A percentile compares a stretch with the other conserved stretches of the same genome.
Evolutionary conservation across 2,888 invertebrate genomes (phyloP).

Genomic region (Caenorhabditis angaria): DNA sequence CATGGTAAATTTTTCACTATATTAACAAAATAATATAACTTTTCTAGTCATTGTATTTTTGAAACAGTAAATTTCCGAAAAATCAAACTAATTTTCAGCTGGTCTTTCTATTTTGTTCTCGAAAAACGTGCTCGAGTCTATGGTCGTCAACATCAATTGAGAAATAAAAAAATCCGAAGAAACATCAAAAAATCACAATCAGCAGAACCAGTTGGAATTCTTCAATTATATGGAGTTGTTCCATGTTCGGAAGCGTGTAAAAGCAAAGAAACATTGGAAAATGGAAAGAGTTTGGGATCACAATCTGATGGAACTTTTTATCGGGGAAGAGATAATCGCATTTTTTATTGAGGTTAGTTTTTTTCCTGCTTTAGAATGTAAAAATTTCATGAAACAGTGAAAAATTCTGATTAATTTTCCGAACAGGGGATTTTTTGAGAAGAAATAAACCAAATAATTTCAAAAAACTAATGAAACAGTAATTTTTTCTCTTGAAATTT

Average conservation of each 20-base stretch:
- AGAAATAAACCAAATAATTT: too few relatives aligned
- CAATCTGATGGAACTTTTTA: constrained; percentile 38
- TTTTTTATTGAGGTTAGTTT: constrained; percentile 14
- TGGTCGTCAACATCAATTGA: constrained; percentile 23
- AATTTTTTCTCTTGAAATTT: too few relatives aligned
- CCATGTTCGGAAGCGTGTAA: constrained; percentile 29
- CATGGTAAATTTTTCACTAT: too few relatives aligned
- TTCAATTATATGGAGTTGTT: constrained; percentile 32
- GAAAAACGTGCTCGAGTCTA: constrained; percentile 48
- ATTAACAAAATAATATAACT: background rate
- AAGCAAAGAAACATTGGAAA: too few relatives aligned
- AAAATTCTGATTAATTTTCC: background rate
- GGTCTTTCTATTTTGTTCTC: constrained; percentile 56
- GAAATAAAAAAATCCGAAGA: constrained; percentile 14
- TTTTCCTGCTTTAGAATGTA: background rate
- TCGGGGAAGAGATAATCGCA: constrained; percentile 19
- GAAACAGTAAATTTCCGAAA: background rate
- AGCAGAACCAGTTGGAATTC: constrained; percentile 16
- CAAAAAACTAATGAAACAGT: too few relatives aligned
- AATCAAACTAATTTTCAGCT: constrained; percentile 29
- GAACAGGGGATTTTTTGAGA: too few relatives aligned
- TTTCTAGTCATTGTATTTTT: background rate
- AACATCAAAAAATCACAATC: constrained; percentile 26
- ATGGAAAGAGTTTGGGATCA: constrained; percentile 22
- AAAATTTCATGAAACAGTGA: background rate